phyloP scores from a whole-genome alignment of 2,113 vertebrate genomes.

The Pelobates fuscus region DNA sequence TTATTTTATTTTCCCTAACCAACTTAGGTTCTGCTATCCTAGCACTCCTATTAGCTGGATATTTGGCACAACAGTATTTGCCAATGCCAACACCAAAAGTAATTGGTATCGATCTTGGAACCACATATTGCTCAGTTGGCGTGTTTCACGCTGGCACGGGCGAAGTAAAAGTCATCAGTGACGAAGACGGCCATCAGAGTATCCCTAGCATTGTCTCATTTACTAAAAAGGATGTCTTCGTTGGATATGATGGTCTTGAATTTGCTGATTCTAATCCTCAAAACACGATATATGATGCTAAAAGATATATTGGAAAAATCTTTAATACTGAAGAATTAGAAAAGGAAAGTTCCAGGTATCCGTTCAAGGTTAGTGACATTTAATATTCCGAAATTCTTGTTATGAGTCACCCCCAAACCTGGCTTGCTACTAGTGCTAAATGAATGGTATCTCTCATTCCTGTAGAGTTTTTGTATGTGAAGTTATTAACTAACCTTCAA shows the following conservation, averaged over 20 bases:
- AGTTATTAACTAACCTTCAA: too few relatives aligned
- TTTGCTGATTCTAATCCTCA: slow-evolving; percentile 84
- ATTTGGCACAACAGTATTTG: slow-evolving; percentile 92
- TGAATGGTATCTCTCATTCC: too few relatives aligned
- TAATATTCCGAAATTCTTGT: too few relatives aligned
- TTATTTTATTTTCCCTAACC: slow-evolving; percentile 37
- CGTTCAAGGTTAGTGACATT: slow-evolving; percentile 82
- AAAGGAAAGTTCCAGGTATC: slow-evolving; percentile 85
- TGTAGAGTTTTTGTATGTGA: too few relatives aligned
- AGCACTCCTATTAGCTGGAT: slow-evolving; percentile 88
- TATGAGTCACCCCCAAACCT: too few relatives aligned
- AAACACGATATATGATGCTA: slow-evolving; percentile 93
- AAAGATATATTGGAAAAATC: slow-evolving; percentile 93
- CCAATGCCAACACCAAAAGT: slow-evolving; percentile 88
- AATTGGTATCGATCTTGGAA: slow-evolving; percentile 93
- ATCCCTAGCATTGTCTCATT: slow-evolving; percentile 93
- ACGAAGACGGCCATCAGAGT: slow-evolving; percentile 81
- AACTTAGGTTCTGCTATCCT: slow-evolving; percentile 85
- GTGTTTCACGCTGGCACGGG: slow-evolving; percentile 91
- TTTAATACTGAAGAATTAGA: slow-evolving; percentile 79
- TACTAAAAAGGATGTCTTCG: slow-evolving; percentile 68
- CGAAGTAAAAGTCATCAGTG: slow-evolving; percentile 84
- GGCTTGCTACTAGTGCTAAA: too few relatives aligned
- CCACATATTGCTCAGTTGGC: slow-evolving; percentile 93
- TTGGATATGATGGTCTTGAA: slow-evolving; percentile 85